phyloP scores from a whole-genome alignment of 2,888 invertebrate species.

The Sialis lutaria region DNA sequence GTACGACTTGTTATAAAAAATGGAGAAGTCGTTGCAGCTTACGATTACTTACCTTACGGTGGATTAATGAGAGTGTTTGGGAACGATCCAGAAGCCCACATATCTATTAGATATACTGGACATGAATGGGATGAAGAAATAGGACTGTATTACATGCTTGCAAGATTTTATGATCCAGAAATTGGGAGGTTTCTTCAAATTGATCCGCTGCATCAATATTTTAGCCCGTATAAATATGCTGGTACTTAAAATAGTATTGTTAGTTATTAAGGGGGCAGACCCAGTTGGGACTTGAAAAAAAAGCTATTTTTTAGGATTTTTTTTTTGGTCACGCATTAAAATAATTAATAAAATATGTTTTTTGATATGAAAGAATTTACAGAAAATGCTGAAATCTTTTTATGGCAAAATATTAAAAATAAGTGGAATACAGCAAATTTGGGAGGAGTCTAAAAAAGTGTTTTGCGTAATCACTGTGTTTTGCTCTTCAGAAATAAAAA shows the following conservation, averaged over 20 bases:
- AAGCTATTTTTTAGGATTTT: too few relatives aligned
- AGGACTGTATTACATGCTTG: slow-evolving; percentile 13
- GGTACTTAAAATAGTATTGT: slow-evolving; percentile 2
- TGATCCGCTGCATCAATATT: slow-evolving; percentile 11
- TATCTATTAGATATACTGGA: slow-evolving; percentile 11
- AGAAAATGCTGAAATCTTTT: too few relatives aligned
- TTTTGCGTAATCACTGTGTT: too few relatives aligned
- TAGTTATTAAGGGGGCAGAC: too few relatives aligned
- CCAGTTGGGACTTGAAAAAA: too few relatives aligned
- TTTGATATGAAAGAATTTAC: too few relatives aligned
- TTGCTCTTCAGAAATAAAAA: too few relatives aligned
- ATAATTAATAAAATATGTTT: too few relatives aligned
- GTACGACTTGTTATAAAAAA: slow-evolving; percentile 9
- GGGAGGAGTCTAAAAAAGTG: too few relatives aligned
- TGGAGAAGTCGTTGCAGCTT: slow-evolving; percentile 12
- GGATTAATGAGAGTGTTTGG: slow-evolving; percentile 9
- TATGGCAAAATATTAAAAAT: too few relatives aligned
- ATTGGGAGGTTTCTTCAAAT: slow-evolving; percentile 12
- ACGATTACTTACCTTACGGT: slow-evolving; percentile 14
- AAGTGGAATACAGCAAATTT: too few relatives aligned
- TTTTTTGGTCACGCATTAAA: too few relatives aligned
- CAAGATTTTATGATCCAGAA: slow-evolving; percentile 12
- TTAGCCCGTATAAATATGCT: slow-evolving; percentile 13
- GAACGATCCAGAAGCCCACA: slow-evolving; percentile 5
- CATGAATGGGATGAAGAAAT: slow-evolving; percentile 14